phyloP scores from a whole-genome alignment of 2,113 vertebrate species.

The Psephotus haematonotus region DNA sequence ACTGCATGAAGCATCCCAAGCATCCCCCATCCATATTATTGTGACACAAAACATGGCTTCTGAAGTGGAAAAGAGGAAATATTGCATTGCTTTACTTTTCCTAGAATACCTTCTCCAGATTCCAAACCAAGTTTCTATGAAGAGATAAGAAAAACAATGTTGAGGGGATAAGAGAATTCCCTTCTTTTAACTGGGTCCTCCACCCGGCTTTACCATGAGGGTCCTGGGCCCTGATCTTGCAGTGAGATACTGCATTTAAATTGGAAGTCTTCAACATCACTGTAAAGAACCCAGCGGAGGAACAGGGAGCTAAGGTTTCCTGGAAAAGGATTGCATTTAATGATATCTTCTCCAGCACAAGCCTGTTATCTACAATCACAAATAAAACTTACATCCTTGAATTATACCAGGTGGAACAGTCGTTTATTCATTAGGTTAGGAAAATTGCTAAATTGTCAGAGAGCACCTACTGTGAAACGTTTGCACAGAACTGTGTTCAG shows the following conservation, averaged over 20 bases:
- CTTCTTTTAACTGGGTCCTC: not conserved
- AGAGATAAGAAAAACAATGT: not conserved
- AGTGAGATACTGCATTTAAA: not conserved
- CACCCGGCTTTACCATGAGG: not conserved
- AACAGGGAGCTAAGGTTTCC: not conserved
- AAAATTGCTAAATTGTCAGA: constrained; percentile 47
- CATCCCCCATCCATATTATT: not conserved
- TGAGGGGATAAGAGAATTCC: not conserved
- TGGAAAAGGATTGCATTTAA: not conserved
- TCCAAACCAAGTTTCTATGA: not conserved
- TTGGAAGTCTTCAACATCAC: not conserved
- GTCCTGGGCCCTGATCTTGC: not conserved
- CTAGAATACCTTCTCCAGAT: not conserved
- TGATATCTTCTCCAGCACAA: not conserved
- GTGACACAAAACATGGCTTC: not conserved
- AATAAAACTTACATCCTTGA: constrained; percentile 20
- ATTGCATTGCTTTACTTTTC: not conserved
- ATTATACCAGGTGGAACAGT: constrained; percentile 31
- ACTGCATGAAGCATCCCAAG: not conserved
- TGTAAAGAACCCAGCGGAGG: not conserved
- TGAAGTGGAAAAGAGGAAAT: not conserved
- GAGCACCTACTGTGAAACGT: constrained; percentile 42
- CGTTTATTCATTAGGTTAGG: constrained; percentile 47
- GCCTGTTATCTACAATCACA: constrained; percentile 20
- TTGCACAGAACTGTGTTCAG: constrained; percentile 4